These are phyloP conservation scores for Leptoteleia sp. DNA, from an alignment of 1,140 invertebrate species.

Conservation along the genomic window DNA sequence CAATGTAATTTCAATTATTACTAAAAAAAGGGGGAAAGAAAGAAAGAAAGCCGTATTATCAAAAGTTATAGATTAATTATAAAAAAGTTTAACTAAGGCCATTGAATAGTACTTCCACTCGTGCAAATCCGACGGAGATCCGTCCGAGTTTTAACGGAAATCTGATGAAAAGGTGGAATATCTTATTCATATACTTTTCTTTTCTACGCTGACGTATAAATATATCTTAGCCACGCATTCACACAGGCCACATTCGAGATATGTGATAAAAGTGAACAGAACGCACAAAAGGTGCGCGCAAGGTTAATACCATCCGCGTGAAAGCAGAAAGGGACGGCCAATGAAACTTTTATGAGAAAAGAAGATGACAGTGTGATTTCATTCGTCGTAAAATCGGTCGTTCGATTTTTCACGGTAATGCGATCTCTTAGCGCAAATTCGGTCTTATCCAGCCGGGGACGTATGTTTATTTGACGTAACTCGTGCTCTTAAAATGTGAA, in stretches of 20 bases:
- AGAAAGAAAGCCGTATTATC: too few relatives aligned
- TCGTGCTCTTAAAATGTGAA: slow-evolving; percentile 38
- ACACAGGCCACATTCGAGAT: slow-evolving; percentile 7
- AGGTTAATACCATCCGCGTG: slow-evolving; percentile 41
- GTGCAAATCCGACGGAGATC: too few relatives aligned
- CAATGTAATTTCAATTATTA: too few relatives aligned
- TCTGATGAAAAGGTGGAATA: slow-evolving; percentile 17
- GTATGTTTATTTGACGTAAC: slow-evolving; percentile 54
- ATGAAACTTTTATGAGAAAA: slow-evolving; percentile 62
- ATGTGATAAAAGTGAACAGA: slow-evolving; percentile 44
- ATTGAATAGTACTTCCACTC: too few relatives aligned
- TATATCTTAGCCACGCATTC: slow-evolving; percentile 32
- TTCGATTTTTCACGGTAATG: slow-evolving; percentile 62
- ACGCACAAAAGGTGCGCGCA: slow-evolving; percentile 39
- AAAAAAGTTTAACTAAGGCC: too few relatives aligned
- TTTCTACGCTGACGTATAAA: slow-evolving; percentile 20
- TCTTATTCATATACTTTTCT: slow-evolving; percentile 28
- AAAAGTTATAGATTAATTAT: too few relatives aligned
- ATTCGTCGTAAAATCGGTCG: slow-evolving; percentile 59
- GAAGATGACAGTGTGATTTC: slow-evolving; percentile 61
- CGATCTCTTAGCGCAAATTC: slow-evolving; percentile 55
- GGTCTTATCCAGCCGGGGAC: slow-evolving; percentile 27
- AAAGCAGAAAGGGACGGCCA: slow-evolving; percentile 34
- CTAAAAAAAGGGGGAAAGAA: too few relatives aligned
- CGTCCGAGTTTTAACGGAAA: not conserved